phyloP scores from a whole-genome alignment of 2,113 vertebrate species.

The Corythoichthys haematopterus region DNA sequence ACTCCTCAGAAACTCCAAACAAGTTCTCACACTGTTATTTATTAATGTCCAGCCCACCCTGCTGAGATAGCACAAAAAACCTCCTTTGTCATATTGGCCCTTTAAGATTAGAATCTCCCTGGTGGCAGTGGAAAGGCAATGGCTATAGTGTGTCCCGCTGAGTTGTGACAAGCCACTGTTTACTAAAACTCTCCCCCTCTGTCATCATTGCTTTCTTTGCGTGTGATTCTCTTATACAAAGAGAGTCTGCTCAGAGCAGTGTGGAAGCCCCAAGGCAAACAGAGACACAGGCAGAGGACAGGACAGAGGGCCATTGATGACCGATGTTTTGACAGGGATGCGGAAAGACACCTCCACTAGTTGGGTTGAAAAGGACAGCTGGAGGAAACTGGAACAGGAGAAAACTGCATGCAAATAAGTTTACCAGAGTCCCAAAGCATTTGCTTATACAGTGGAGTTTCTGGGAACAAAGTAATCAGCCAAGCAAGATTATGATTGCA shows the following conservation, averaged over 20 bases:
- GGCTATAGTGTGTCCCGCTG: constrained; percentile 45
- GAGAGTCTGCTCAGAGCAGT: constrained; percentile 33
- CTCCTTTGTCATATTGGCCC: constrained; percentile 52
- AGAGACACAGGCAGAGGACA: constrained; percentile 43
- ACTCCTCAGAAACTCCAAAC: constrained; percentile 27
- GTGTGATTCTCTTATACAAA: constrained; percentile 54
- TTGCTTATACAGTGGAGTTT: constrained; percentile 10
- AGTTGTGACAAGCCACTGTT: constrained; percentile 62
- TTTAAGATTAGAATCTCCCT: constrained; percentile 49
- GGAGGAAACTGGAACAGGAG: neutral
- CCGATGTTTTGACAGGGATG: constrained; percentile 40
- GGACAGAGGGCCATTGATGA: constrained; percentile 66
- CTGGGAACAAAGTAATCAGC: constrained; percentile 13
- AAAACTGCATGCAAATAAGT: neutral
- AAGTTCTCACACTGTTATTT: constrained; percentile 56
- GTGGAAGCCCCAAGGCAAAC: constrained; percentile 61
- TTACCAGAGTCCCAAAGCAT: neutral
- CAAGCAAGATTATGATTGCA: neutral
- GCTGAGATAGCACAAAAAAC: constrained; percentile 44
- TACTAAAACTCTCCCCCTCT: constrained; percentile 47
- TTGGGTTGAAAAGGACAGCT: constrained; percentile 8
- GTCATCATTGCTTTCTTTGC: constrained; percentile 57
- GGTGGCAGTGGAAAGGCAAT: constrained; percentile 21
- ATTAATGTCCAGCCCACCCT: constrained; percentile 37
- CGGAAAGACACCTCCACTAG: constrained; percentile 46